phyloP scores from a whole-genome alignment of 2,888 invertebrate genomes.

The Hyppa rectilinea region DNA sequence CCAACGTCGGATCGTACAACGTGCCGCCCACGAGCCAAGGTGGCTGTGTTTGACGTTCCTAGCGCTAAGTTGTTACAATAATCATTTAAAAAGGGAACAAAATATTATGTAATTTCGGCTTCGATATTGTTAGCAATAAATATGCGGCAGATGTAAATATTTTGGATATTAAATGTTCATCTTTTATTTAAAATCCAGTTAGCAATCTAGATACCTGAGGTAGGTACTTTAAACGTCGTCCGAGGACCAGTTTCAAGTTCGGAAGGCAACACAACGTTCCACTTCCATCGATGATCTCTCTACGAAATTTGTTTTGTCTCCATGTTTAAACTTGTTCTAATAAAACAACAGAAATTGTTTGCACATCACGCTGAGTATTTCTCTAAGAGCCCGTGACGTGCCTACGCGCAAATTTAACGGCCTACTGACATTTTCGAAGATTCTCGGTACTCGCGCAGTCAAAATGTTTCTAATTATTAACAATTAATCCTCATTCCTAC shows the following conservation, averaged over 20 bases:
- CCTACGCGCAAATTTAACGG: slow-evolving; percentile 79
- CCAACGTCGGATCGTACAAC: slow-evolving; percentile 40
- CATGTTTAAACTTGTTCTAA: slow-evolving; percentile 68
- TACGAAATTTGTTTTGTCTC: slow-evolving; percentile 48
- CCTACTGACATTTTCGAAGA: slow-evolving; percentile 73
- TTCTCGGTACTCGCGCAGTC: slow-evolving; percentile 63
- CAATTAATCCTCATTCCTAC: slow-evolving; percentile 72
- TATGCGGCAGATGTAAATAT: too few species aligned
- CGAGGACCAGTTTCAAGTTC: neutral
- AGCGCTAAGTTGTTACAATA: slow-evolving; percentile 38
- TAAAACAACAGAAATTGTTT: slow-evolving; percentile 74
- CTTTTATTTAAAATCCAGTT: neutral
- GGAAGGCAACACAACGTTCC: neutral
- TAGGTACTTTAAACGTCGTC: neutral
- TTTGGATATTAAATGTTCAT: neutral
- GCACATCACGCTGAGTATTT: slow-evolving; percentile 69
- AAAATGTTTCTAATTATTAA: slow-evolving; percentile 77
- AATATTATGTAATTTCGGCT: slow-evolving; percentile 26
- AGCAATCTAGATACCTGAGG: too few species aligned
- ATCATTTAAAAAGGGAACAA: slow-evolving; percentile 32
- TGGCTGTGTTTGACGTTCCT: slow-evolving; percentile 61
- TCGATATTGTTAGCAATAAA: neutral
- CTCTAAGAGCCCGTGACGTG: slow-evolving; percentile 80
- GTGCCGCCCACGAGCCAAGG: slow-evolving; percentile 55
- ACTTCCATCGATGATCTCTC: slow-evolving; percentile 39